Base-by-base conservation (phyloP, 2,888 invertebrate genomes). In the Drosophila helvetica region DNA sequence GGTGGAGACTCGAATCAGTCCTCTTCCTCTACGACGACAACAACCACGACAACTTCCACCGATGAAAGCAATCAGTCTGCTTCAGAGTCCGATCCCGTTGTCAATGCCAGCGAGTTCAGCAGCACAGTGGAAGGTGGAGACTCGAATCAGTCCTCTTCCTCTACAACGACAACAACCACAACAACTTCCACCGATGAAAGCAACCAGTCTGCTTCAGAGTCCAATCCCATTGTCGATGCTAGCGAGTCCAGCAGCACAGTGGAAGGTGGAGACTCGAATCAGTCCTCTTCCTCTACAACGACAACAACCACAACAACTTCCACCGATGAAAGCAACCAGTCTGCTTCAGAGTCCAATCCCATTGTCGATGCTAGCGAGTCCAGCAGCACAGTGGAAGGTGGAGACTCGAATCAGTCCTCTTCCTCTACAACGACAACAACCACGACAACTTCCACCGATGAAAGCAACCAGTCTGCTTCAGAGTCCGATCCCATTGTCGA, bases 231-330 rank as follows among this genome's bases (percentile, higher is more conserved):
- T 7, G 27, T 1, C 6, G 25, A 50, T n/a, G 48, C 12, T 12
- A 33, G 33, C 12, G 12, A 27, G n/a, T 27, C 48, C 27, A 50
- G 50, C 22, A 50, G 15, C 9, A 15, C 25, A 6, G 50, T 51
- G 38, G 27, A 42, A 3, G 42, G 50, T 9, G 63, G 63, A 6
- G 58, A 51, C 33, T 42, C 27, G 22, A 17, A 55, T 2, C 58
- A 69, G 8, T 54, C 68, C 12, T 51, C 64, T 22, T 68, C 67
- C 0, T 54, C 66, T 3, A 59, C 58, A 22, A 59, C 65, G 3
- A 67, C 61, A 9, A 67, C 61, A 12, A 67, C 61, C 10, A 61
- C 61, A 10, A 64, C 64, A 15, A 56, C 56, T 1, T 53, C 60
- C 12, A 30, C 15, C 8, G 50, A 45, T 6, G 25, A 18, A 18